phyloP scores from a whole-genome alignment of 2,797 vertebrate genomes.

The Garrulus glandarius region DNA sequence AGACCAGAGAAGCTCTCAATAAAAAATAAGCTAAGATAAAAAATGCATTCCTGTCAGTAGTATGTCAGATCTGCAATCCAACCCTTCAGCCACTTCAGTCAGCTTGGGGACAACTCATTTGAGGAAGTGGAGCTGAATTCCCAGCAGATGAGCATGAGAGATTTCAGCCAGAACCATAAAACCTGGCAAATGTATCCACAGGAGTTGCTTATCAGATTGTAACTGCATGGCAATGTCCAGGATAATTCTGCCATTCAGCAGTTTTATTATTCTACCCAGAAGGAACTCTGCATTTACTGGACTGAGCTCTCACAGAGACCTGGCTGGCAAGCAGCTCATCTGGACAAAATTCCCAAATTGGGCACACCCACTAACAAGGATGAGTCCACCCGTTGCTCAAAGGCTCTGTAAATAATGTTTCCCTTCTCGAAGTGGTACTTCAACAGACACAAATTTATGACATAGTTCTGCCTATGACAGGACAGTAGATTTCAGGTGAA shows the following conservation, averaged over 20 bases:
- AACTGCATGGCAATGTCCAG: not conserved
- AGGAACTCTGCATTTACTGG: not conserved
- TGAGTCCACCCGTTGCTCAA: not conserved
- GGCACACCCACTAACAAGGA: not conserved
- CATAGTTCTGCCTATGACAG: not conserved
- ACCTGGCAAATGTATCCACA: not conserved
- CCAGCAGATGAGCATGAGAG: not conserved
- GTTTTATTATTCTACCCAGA: not conserved
- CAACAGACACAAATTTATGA: not conserved
- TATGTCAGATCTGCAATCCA: fast-evolving
- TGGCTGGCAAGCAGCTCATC: not conserved
- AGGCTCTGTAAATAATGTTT: not conserved
- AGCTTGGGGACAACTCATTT: not conserved
- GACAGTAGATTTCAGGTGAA: not conserved
- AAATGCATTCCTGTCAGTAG: not conserved
- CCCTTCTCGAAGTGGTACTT: not conserved
- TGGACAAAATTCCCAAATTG: not conserved
- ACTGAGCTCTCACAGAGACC: not conserved
- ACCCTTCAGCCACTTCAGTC: not conserved
- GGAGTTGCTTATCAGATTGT: not conserved
- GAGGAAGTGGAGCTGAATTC: not conserved
- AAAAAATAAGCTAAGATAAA: not conserved
- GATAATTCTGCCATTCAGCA: not conserved
- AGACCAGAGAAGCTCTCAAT: not conserved
- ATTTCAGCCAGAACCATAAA: not conserved